Base-by-base conservation (phyloP, 1,140 invertebrate genomes). In the Piezodorus guildinii region DNA sequence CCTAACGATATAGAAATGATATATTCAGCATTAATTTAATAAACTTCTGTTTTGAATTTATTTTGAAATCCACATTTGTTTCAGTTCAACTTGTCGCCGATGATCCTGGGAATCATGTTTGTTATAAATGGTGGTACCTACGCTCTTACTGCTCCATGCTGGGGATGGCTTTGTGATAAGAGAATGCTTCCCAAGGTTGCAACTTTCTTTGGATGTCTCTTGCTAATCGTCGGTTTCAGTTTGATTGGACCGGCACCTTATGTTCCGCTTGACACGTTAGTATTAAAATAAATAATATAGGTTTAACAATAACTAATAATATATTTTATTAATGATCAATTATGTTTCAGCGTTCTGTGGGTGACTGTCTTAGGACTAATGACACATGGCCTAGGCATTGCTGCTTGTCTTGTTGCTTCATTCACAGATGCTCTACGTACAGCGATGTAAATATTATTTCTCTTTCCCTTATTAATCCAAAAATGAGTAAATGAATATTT, bases 71-170 rank as follows among this genome's bases (percentile, higher is more conserved):
- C 8, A 30, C 27, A 8, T 64, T n/a, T n/a, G n/a, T 65, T 68
- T 58, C 67, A 81, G 75, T 82, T 92, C 70, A 71, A 82, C 14
- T 75, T 93, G 60, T 83, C 69, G 17, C 87, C 89, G 0, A 79
- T 90, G 9, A 71, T 89, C 10, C 76, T 92, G 34, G 91, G 91
- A 0, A 72, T 91, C 15, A 87, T 92, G 81, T 94, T 94, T 73
- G 82, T 94, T 16, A 85, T 94, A 51, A 91, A 90, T 70, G 91
- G 91, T 4, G 90, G 85, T 1, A 82, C 85, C 15, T 94, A 94
- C 73, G 90, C 89, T 1, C 46, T 88, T 0, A 86, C 87, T 0
- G 87, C 90, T 0, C 90, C 91, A 0, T 74, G 77, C 15, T 93
- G 86, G 84, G 90, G 91, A 25, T 86, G 82, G 81, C 67, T 91